phyloP scores from a whole-genome alignment of 2,113 vertebrate genomes.

The Tursiops truncatus region DNA sequence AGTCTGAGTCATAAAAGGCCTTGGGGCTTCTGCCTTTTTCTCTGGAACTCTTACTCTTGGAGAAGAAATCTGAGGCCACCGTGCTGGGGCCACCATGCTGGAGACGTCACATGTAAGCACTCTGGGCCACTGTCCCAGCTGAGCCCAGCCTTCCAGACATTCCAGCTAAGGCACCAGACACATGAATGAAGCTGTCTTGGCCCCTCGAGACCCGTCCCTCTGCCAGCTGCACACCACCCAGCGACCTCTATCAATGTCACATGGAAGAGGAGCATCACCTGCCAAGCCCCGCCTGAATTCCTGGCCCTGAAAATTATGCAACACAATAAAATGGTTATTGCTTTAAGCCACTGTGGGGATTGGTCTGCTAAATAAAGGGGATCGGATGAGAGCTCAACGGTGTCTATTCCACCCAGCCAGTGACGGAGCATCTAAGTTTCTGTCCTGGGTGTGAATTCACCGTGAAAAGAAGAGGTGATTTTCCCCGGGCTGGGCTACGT shows the following conservation, averaged over 20 bases:
- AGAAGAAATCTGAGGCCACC: neutral
- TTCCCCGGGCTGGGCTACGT: neutral
- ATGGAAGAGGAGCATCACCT: neutral
- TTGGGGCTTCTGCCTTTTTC: neutral
- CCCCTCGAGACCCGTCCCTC: neutral
- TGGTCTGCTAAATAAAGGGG: neutral
- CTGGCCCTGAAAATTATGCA: neutral
- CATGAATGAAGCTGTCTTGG: neutral
- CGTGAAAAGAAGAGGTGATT: neutral
- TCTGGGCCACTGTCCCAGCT: accelerated
- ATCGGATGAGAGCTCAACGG: neutral
- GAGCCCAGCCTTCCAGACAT: neutral
- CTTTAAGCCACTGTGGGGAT: neutral
- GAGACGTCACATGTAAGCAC: accelerated
- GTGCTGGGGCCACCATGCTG: neutral
- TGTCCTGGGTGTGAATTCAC: neutral
- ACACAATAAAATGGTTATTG: neutral
- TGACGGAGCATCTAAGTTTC: neutral
- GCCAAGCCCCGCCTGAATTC: neutral
- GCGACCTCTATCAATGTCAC: neutral
- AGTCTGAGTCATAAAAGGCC: neutral
- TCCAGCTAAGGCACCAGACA: neutral
- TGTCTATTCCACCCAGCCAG: neutral
- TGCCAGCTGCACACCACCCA: neutral
- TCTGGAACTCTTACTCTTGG: neutral